Percentiles rank a stretch among this genome's conserved stretches.
phyloP scores from a whole-genome alignment of 2,888 invertebrate species.

The Nipponacmea schrenckii region DNA sequence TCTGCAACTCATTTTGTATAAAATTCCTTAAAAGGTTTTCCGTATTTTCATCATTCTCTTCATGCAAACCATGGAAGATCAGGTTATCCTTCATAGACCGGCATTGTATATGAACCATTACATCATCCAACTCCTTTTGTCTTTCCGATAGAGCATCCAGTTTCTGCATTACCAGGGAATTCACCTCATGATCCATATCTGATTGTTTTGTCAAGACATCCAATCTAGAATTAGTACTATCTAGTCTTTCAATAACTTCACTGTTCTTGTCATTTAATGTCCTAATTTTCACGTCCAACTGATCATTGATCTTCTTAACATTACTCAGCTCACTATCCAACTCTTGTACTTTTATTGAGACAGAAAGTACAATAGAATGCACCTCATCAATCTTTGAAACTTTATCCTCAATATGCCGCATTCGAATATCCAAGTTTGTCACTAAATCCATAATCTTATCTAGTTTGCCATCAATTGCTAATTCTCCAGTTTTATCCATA shows the following conservation, averaged over 20 bases:
- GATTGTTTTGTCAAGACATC: neutral
- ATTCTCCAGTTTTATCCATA: no score
- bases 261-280: neutral
- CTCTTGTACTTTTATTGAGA: neutral
- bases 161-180: neutral
- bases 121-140: neutral
- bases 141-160: neutral
- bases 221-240: neutral
- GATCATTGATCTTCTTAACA: neutral
- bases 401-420: neutral
- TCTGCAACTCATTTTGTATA: no score
- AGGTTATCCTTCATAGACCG: slow-evolving; percentile 5
- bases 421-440: no score
- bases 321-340: neutral
- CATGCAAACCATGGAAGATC: neutral
- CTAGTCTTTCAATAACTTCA: neutral
- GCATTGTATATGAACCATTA: neutral
- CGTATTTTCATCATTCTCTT: no score
- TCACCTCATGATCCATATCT: neutral
- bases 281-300: neutral
- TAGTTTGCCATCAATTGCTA: no score
- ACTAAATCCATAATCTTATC: no score
- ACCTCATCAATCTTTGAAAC: neutral
- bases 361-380: neutral
- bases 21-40: no score